Base-by-base conservation (phyloP, 2,888 invertebrate species). In the Epinotia nisella region DNA sequence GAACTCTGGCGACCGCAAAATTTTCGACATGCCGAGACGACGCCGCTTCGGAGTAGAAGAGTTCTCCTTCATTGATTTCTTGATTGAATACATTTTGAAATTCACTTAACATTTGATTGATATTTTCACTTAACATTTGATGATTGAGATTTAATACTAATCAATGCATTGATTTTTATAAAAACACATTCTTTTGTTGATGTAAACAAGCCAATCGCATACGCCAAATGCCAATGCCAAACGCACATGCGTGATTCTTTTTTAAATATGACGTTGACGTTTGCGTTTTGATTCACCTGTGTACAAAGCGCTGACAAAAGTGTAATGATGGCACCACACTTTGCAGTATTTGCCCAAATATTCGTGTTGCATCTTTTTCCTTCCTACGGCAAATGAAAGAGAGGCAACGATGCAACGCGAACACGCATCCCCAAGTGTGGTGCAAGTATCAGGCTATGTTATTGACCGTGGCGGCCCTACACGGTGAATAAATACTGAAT, bases 21-120 rank as follows among this genome's bases (percentile, higher is more conserved):
- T 80, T 78, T 85, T 83, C 60, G 84, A 82, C 13, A 82, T 84
- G 17, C 88, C 89, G 15, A 91, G 84, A 39, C 91, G 84, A 29
- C 90, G 87, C 66, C 91, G 85, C 78, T 91, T 92, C 4, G 93
- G 91, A 49, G 92, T 92, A 35, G 89, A 87, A 45, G 85, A 85
- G 71, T 83, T 81, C 62, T 83, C 82, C 35, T 66, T 13, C 35
- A 61, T 61, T 39, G 61, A 71, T 39, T 77, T 77, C 71, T 76
- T 80, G 60, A 59, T 60, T 69, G 80, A 78, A 75, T 82, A 74
- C 87, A 88, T 88, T 75, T 49, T 65, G 21, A 15, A 70, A 17
- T 1, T 39, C 13, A 19, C 55, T 66, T 49, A 3, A 17, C 39
- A 62, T 68, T 62, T 58, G 61, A 41, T 72, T n/a, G n/a, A n/a